Conservation (phyloP, 2,113 vertebrate genomes). For the Okapia johnstoni region DNA sequence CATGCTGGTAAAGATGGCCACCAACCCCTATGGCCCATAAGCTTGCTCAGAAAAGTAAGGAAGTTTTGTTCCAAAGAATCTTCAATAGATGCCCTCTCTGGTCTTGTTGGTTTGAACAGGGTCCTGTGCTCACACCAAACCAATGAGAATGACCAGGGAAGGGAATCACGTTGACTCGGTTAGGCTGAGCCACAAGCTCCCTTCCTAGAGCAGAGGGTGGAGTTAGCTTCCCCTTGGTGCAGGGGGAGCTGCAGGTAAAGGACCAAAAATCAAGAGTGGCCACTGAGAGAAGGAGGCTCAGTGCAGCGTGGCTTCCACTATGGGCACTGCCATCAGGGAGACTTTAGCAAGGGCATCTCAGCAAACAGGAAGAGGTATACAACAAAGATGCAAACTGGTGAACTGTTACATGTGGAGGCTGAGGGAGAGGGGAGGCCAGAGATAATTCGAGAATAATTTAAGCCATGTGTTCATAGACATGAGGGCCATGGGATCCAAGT, state of each 20-base stretch:
- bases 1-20: not conserved
- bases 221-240: not conserved
- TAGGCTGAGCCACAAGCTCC: not conserved
- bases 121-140: not conserved
- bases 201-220: accelerated
- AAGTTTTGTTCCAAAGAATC: not conserved
- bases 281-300: not conserved
- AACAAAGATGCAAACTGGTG: accelerated
- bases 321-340: not conserved
- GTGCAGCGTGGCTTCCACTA: accelerated
- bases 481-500: not conserved
- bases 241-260: not conserved
- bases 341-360: too few relatives aligned
- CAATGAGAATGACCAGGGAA: not conserved
- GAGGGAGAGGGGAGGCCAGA: not conserved
- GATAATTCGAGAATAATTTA: not conserved
- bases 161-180: too few relatives aligned
- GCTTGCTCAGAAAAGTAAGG: not conserved
- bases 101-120: not conserved
- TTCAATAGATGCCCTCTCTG: not conserved
- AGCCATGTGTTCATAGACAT: not conserved
- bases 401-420: accelerated
- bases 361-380: not conserved
- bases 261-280: not conserved
- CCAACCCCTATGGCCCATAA: not conserved